Evolutionary conservation across 2,113 vertebrate genomes (phyloP).

Genomic region (Tenebrosternarchus preto): DNA sequence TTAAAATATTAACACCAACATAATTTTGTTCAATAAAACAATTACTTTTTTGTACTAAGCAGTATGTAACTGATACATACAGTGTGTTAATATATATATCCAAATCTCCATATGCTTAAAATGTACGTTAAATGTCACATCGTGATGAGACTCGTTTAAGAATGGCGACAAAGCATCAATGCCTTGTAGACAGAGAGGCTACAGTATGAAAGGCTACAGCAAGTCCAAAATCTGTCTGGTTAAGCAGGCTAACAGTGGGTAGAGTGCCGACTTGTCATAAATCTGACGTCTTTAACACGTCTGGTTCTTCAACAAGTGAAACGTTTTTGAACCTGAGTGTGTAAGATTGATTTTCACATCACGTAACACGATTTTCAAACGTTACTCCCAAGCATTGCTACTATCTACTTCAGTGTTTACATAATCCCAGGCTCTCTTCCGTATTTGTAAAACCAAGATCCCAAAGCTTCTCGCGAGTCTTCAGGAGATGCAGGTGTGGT

Average conservation of each 20-base stretch:
- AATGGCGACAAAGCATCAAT: slow-evolving; percentile 60
- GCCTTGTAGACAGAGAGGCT: slow-evolving; percentile 37
- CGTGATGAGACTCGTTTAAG: slow-evolving; percentile 24
- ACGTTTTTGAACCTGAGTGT: neutral
- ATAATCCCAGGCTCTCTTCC: slow-evolving; percentile 55
- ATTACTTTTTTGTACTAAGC: slow-evolving; percentile 60
- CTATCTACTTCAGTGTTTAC: slow-evolving; percentile 64
- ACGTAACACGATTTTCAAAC: neutral
- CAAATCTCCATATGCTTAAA: slow-evolving; percentile 32
- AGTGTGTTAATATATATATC: slow-evolving; percentile 14
- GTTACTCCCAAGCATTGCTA: neutral
- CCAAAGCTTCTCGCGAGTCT: slow-evolving; percentile 67
- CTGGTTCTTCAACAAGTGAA: neutral
- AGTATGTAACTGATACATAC: slow-evolving; percentile 40
- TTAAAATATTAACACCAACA: slow-evolving; percentile 34
- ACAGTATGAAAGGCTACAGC: slow-evolving; percentile 16
- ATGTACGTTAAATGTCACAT: slow-evolving; percentile 61
- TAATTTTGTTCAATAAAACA: neutral
- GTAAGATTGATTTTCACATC: slow-evolving; percentile 8
- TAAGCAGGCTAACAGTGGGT: neutral
- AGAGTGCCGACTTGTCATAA: neutral
- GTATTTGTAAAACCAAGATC: slow-evolving; percentile 52
- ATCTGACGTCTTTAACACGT: neutral
- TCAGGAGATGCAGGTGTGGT: slow-evolving; percentile 38
- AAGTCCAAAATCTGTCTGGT: slow-evolving; percentile 2